These are phyloP conservation scores for Sebastes kiyomatsui DNA, from an alignment of 2,797 vertebrate species.

Conservation along the genomic window DNA sequence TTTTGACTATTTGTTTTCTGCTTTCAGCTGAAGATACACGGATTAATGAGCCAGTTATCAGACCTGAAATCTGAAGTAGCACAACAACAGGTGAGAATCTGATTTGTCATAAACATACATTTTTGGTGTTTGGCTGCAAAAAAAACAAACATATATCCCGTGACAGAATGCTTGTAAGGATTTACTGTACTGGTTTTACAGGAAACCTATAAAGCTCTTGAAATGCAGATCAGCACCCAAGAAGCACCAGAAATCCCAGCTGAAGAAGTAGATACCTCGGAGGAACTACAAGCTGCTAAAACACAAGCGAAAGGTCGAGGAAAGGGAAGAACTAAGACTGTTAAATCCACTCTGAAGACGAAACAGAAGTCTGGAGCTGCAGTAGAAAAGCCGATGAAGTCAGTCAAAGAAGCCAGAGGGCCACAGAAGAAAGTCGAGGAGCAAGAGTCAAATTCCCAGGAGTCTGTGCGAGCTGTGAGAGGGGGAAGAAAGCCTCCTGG, in stretches of 20 bases:
- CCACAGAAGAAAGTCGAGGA: not conserved
- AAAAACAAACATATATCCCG: too few relatives aligned
- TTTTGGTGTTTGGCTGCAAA: not conserved
- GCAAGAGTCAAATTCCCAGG: not conserved
- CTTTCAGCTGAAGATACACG: conserved; percentile 55
- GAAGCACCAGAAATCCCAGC: not conserved
- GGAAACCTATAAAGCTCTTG: conserved; percentile 9
- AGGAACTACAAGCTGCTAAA: not conserved
- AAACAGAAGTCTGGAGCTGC: not conserved
- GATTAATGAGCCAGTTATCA: conserved; percentile 51
- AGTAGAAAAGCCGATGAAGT: not conserved
- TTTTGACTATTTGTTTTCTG: not conserved
- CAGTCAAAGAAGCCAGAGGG: not conserved
- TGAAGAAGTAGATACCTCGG: not conserved
- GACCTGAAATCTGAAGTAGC: conserved; percentile 49
- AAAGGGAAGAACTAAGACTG: not conserved
- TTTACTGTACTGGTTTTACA: conserved; percentile 21
- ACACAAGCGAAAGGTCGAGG: not conserved
- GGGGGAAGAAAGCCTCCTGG: not conserved
- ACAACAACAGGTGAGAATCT: conserved; percentile 44
- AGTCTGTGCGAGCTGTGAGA: not conserved
- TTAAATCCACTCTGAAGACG: not conserved
- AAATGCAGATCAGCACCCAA: not conserved
- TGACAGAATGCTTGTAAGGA: not conserved
- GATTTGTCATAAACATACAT: not conserved